Base-by-base conservation (phyloP, 1,140 invertebrate species). In the Anoplolepis gracilipes region DNA sequence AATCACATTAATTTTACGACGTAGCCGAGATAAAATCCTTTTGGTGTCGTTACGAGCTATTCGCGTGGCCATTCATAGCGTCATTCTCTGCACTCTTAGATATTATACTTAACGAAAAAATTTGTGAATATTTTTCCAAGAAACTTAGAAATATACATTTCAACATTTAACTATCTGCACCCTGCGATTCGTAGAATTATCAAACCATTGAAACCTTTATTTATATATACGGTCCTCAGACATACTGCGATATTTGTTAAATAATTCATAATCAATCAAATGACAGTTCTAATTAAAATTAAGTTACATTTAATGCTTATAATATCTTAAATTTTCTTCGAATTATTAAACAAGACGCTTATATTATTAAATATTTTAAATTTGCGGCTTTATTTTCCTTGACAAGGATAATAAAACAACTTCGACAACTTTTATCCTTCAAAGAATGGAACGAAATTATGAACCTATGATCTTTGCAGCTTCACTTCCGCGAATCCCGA, bases 21-120 rank as follows among this genome's bases (percentile, higher is more conserved):
- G 1, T 62, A 78, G 28, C 13, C 30, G 30, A 78, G 13, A 46
- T 69, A 49, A 67, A 49, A 28, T 65, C 8, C 6, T 1, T 39
- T 6, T 36, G 5, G 10, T 36, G n/a, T 59, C 13, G 55, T 55
- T 25, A 39, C 2, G 36, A 19, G 7, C 53, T 19, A 69, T 57
- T 75, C 6, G 0, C 6, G 55, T 53, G 22, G 30, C n/a, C 16
- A 76, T 46, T 67, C 61, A 53, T 76, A 89, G 85, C 88, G 73
- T 75, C 72, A 87, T 79, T 85, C 81, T 65, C 88, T 89, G 88
- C 75, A 89, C 88, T 90, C 81, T 90, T 90, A 90, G 88, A 85
- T 90, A 87, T 89, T 67, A 59, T 33, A 16, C 65, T 67, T 22
- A 85, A 59, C 61, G 67, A n/a, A 55, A 87, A 42, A 53, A n/a